Conservation (phyloP, 1,140 invertebrate genomes). For the Frieseomelitta varia region DNA sequence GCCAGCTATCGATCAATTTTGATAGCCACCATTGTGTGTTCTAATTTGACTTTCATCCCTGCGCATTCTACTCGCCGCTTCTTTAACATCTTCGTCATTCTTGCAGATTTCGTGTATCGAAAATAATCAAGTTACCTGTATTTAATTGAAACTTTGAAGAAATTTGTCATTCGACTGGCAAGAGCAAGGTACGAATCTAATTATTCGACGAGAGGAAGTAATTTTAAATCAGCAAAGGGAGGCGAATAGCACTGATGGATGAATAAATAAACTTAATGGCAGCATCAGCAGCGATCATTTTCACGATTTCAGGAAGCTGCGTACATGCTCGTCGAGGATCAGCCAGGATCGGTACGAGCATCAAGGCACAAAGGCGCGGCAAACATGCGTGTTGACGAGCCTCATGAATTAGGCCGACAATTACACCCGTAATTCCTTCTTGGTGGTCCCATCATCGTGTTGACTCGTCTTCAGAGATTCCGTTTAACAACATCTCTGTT, state of each 20-base stretch:
- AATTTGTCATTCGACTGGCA: too few species aligned
- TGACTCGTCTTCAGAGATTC: slow-evolving; percentile 29
- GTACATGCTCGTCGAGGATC: neutral
- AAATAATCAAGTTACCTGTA: too few species aligned
- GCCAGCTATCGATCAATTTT: neutral
- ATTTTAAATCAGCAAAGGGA: neutral
- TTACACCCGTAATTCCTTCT: slow-evolving; percentile 40
- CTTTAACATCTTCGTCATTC: neutral
- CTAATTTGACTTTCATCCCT: neutral
- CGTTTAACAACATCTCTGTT: slow-evolving; percentile 2
- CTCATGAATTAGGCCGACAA: slow-evolving; percentile 49
- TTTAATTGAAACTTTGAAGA: neutral
- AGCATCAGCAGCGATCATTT: neutral
- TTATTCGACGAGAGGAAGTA: too few species aligned
- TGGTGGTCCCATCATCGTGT: slow-evolving; percentile 10
- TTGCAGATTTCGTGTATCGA: too few species aligned
- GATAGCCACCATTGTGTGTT: rapidly evolving
- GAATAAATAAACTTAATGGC: neutral
- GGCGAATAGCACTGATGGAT: neutral
- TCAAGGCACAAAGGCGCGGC: slow-evolving; percentile 22
- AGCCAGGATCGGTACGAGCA: neutral
- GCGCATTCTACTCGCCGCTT: neutral
- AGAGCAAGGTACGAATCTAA: neutral
- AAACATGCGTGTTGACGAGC: slow-evolving; percentile 30
- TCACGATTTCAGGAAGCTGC: neutral